These are phyloP conservation scores for Etheostoma nigrum DNA, from an alignment of 2,797 vertebrate genomes.

Conservation along the genomic window DNA sequence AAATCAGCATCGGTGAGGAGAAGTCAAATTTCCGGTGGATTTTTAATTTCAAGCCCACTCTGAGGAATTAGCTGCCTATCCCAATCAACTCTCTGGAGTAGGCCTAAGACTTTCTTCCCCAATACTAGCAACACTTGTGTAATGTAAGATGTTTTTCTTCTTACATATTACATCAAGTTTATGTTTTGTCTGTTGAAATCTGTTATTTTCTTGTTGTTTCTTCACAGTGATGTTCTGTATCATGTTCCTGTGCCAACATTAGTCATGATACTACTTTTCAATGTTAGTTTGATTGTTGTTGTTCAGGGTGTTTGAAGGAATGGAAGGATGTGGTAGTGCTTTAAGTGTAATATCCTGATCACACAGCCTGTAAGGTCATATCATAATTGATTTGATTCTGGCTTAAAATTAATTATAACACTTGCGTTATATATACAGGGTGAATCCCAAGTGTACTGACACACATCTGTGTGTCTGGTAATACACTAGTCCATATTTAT, in stretches of 20 bases:
- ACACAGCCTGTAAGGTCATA: neutral
- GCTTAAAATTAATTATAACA: neutral
- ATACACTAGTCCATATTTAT: too few relatives aligned
- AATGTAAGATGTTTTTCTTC: neutral
- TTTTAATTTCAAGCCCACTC: neutral
- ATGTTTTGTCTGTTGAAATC: conserved; percentile 2
- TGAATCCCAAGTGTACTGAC: too few relatives aligned
- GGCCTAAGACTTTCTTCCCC: too few relatives aligned
- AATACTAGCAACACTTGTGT: neutral
- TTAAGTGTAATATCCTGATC: neutral
- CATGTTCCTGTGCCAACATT: conserved; percentile 9
- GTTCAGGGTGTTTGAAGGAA: neutral
- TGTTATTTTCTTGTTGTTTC: conserved; percentile 25
- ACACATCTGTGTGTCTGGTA: too few relatives aligned
- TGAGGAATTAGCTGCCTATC: neutral
- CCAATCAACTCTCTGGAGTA: too few relatives aligned
- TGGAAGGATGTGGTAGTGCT: neutral
- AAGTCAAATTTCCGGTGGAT: neutral
- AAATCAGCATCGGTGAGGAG: neutral
- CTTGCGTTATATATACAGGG: neutral
- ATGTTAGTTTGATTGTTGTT: neutral
- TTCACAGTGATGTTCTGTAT: neutral
- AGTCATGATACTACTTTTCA: conserved; percentile 5
- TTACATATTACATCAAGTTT: neutral
- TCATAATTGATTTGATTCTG: neutral